These are phyloP conservation scores for Tetheella fluctuosa DNA, from an alignment of 2,888 invertebrate genomes.

Conservation along the genomic window DNA sequence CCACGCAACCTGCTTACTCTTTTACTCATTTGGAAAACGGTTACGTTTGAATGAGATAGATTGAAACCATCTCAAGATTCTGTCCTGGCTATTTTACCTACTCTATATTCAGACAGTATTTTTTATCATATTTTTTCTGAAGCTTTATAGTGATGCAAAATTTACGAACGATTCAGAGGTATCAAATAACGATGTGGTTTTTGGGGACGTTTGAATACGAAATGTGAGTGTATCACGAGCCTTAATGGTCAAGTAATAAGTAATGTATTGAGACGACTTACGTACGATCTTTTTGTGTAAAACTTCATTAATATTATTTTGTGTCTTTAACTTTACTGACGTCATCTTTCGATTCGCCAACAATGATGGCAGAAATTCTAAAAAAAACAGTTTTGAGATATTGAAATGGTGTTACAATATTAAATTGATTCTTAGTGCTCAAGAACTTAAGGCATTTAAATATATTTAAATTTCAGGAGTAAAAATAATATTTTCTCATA, in stretches of 20 bases:
- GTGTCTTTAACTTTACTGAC: too few species aligned
- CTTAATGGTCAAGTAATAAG: slow-evolving; percentile 11
- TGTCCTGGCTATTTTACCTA: slow-evolving; percentile 37
- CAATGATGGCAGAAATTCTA: too few species aligned
- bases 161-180: slow-evolving; percentile 43
- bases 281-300: background rate
- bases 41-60: background rate
- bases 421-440: too few species aligned
- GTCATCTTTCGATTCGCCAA: too few species aligned
- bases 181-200: slow-evolving; percentile 36
- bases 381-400: too few species aligned
- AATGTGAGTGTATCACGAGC: slow-evolving; percentile 8
- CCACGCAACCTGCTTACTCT: slow-evolving; percentile 3
- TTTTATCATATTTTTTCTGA: slow-evolving; percentile 46
- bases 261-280: slow-evolving; percentile 6
- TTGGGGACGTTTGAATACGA: slow-evolving; percentile 19
- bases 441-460: too few species aligned
- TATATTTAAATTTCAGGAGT: too few species aligned
- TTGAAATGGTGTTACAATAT: too few species aligned
- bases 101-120: slow-evolving; percentile 65
- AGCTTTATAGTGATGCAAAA: slow-evolving; percentile 34
- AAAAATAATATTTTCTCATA: too few species aligned
- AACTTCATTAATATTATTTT: background rate
- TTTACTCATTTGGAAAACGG: slow-evolving; percentile 10
- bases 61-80: slow-evolving; percentile 6